A percentile compares a stretch with the other conserved stretches of the same genome.
phyloP scores from a whole-genome alignment of 2,888 invertebrate genomes.

The Hyles lineata region DNA sequence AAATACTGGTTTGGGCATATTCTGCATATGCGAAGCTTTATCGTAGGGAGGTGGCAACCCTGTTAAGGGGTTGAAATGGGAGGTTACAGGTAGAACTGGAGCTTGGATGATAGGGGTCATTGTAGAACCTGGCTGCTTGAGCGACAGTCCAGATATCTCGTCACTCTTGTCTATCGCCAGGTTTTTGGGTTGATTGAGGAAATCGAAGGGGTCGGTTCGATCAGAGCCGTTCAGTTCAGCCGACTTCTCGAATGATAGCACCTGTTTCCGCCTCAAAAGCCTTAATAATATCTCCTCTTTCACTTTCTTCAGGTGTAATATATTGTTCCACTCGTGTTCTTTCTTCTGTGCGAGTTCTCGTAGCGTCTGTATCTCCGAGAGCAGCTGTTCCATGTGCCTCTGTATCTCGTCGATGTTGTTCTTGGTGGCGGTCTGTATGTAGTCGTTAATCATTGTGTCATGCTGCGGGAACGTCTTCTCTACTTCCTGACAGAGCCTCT shows the following conservation, averaged over 20 bases:
- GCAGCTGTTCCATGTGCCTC: constrained; percentile 87
- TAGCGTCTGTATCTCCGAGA: constrained; percentile 88
- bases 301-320: constrained; percentile 91
- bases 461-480: constrained; percentile 83
- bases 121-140: constrained; percentile 69
- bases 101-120: constrained; percentile 69
- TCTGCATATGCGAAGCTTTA: constrained; percentile 74
- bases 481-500: constrained; percentile 80
- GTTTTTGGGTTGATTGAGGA: constrained; percentile 74
- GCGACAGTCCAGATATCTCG: constrained; percentile 75
- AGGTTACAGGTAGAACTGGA: constrained; percentile 68
- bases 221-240: constrained; percentile 72
- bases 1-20: constrained; percentile 75
- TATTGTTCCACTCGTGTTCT: constrained; percentile 94
- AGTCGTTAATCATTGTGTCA: constrained; percentile 86
- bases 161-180: constrained; percentile 80
- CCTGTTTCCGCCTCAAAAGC: constrained; percentile 88
- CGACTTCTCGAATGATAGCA: constrained; percentile 80
- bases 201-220: constrained; percentile 73
- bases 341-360: constrained; percentile 91
- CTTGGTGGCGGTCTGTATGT: constrained; percentile 86
- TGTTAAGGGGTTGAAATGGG: constrained; percentile 73
- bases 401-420: constrained; percentile 86
- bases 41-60: constrained; percentile 79
- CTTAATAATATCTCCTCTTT: constrained; percentile 92